phyloP scores from a whole-genome alignment of 2,888 invertebrate species.

The Marasmarcha lunaedactyla region DNA sequence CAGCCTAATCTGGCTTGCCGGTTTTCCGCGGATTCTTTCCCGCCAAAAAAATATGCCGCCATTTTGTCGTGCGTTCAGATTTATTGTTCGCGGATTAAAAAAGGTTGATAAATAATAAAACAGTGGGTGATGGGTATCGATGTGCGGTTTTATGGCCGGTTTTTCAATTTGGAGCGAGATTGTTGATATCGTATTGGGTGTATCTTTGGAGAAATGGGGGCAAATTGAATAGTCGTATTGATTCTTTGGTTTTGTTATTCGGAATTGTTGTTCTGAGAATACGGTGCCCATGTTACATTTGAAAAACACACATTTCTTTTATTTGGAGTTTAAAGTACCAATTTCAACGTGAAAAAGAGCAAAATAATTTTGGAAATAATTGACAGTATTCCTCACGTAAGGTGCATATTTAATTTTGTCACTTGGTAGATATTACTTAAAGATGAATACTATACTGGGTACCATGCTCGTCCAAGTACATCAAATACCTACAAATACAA shows the following conservation, averaged over 20 bases:
- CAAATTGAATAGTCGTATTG: too few species aligned
- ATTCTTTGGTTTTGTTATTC: background rate
- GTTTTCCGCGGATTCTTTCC: conserved; percentile 65
- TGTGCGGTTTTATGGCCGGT: conserved; percentile 38
- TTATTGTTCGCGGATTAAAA: conserved; percentile 56
- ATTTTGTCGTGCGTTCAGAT: conserved; percentile 52
- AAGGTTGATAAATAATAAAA: conserved; percentile 43
- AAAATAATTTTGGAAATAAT: too few species aligned
- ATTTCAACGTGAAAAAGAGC: too few species aligned
- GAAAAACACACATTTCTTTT: too few species aligned
- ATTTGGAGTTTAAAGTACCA: too few species aligned
- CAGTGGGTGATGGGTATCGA: conserved; percentile 23
- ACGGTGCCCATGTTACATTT: too few species aligned
- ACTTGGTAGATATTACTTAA: too few species aligned
- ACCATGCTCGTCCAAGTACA: too few species aligned
- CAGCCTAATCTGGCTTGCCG: conserved; percentile 61
- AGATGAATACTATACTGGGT: too few species aligned
- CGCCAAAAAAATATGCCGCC: conserved; percentile 50
- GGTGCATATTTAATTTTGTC: too few species aligned
- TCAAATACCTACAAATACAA: too few species aligned
- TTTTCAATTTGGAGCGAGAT: conserved; percentile 47
- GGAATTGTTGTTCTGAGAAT: background rate
- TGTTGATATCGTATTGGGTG: conserved; percentile 25
- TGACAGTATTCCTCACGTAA: too few species aligned
- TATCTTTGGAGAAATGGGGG: conserved; percentile 20